Conservation (phyloP, 2,113 vertebrate genomes). For the Talpa occidentalis region DNA sequence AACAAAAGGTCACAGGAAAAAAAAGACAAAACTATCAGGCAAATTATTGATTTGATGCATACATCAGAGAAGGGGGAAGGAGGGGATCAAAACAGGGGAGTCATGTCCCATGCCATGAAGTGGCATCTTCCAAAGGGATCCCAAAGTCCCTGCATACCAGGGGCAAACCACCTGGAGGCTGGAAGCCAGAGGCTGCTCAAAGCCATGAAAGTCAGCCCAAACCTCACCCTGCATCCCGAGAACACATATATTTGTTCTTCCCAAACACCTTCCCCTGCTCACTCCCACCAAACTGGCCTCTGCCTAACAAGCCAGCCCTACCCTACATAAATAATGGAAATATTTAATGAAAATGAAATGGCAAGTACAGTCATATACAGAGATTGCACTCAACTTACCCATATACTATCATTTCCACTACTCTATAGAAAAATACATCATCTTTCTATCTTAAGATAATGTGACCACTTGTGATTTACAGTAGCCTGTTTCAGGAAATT, state of each 20-base stretch:
- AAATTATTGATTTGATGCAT: no score
- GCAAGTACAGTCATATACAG: not conserved
- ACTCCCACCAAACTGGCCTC: not conserved
- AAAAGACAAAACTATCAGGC: no score
- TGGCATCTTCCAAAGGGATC: not conserved
- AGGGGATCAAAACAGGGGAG: no score
- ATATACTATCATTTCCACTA: not conserved
- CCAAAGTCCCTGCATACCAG: no score
- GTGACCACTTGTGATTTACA: not conserved
- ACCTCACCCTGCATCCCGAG: no score
- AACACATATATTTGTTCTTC: not conserved
- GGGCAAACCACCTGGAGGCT: not conserved
- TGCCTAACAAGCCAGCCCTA: not conserved
- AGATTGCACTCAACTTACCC: not conserved
- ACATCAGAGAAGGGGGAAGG: no score
- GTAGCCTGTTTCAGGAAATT: not conserved
- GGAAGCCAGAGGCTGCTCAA: not conserved
- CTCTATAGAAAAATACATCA: not conserved
- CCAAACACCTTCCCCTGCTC: not conserved
- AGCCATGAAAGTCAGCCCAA: not conserved
- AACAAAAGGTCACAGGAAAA: no score
- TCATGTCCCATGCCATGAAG: not conserved
- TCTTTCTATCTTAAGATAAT: not conserved
- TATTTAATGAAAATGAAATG: not conserved
- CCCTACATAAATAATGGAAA: no score